Base-by-base conservation (phyloP, 2,113 vertebrate genomes). In the Cygnus atratus region DNA sequence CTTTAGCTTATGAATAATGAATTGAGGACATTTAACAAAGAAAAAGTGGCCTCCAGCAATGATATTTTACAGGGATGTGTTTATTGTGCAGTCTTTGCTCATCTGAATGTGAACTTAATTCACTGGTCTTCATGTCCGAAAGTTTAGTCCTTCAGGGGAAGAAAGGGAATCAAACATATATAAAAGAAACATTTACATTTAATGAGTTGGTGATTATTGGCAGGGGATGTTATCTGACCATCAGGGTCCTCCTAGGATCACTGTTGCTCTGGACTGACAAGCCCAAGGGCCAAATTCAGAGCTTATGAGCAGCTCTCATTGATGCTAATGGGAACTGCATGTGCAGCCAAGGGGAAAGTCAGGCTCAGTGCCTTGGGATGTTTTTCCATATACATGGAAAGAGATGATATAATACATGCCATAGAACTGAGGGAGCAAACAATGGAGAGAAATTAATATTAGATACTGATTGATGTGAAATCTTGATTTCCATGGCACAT, bases 1-100 rank as follows among this genome's bases (percentile, higher is more conserved):
- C 59, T 94, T 39, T 87, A 80, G 68, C 70, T 74, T 87, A 84
- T 94, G 48, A 96, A 97, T 96, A 96, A 95, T 97, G 71, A 95
- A 95, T 94, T 67, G 87, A 84, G 92, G 78, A 70, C 73, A 43
- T 43, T 95, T 90, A 78, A 89, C 48, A 52, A 80, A 44, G 58
- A 80, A 82, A 72, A 63, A 54, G 54, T 79, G 78, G 67, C 85
- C 83, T 97, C 77, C 76, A 95, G 96, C 83, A 67, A 57, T 33
- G 25, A 54, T 87, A 76, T 96, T 92, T 90, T 80, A 57, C 52
- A 89, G 59, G 66, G 67, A 85, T 65, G 43, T 58, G 57, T 87
- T 78, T 93, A 55, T 80, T 88, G 91, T 61, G 89, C 79, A 62
- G 90, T 59, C 74, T 71, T 92, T 92, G 75, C 90, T 96, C 68